A percentile compares a stretch with the other conserved stretches of the same genome.
These are phyloP conservation scores for Frieseomelitta varia DNA, from an alignment of 1,140 invertebrate species.

Conservation along the genomic window DNA sequence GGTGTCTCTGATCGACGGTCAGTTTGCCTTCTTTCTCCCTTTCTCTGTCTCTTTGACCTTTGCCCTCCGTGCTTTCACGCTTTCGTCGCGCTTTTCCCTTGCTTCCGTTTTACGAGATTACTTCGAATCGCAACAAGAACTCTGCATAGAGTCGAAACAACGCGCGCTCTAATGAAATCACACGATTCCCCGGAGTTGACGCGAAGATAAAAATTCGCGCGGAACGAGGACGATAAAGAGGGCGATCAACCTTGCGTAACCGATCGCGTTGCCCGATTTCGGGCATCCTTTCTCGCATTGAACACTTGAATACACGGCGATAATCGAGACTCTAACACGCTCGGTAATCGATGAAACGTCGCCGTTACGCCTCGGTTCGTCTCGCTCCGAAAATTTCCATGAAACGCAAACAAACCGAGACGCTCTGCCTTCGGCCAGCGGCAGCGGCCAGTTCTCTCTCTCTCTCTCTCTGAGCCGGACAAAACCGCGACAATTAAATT, in stretches of 20 bases:
- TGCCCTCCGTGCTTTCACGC: background rate
- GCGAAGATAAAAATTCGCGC: no score
- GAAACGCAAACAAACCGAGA: slow-evolving; percentile 12
- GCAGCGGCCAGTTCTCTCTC: background rate
- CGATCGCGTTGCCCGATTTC: no score
- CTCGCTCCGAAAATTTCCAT: slow-evolving; percentile 13
- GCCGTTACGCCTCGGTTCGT: slow-evolving; percentile 8
- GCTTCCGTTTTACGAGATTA: background rate
- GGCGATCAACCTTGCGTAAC: background rate
- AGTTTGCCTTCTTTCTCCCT: slow-evolving; percentile 50
- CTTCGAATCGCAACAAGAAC: background rate
- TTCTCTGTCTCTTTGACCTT: background rate
- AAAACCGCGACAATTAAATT: slow-evolving; percentile 22
- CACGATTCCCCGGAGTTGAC: background rate
- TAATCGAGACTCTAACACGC: slow-evolving; percentile 10
- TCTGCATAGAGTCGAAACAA: no score
- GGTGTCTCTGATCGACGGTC: slow-evolving; percentile 76
- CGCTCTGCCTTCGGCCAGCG: background rate
- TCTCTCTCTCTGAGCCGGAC: background rate
- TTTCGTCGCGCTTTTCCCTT: no score
- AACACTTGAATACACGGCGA: slow-evolving; percentile 51
- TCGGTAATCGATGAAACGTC: slow-evolving; percentile 50
- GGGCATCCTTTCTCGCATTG: background rate
- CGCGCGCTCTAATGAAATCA: background rate
- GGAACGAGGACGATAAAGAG: background rate